Percentiles rank a stretch among this genome's conserved stretches.
Conservation (phyloP, 1,140 invertebrate genomes). For the Neodiprion lecontei region DNA sequence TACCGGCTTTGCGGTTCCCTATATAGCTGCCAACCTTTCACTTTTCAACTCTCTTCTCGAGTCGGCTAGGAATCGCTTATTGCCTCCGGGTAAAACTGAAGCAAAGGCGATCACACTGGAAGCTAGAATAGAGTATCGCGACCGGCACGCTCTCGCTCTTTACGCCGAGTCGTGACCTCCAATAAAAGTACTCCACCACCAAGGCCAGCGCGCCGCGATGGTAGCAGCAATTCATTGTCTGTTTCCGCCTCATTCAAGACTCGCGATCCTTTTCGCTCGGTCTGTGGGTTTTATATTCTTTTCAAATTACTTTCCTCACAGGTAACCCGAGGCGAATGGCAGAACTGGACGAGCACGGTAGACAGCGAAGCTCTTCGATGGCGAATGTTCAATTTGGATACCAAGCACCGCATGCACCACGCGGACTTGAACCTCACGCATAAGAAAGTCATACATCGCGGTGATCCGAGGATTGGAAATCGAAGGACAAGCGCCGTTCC, state of each 20-base stretch:
- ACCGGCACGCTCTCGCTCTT: too few relatives aligned
- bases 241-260: constrained; percentile 2
- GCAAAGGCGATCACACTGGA: not conserved
- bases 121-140: not conserved
- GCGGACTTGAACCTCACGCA: not conserved
- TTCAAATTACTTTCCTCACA: not conserved
- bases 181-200: not conserved
- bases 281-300: not conserved
- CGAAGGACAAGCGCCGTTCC: not conserved
- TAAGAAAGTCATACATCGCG: not conserved
- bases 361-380: constrained; percentile 36
- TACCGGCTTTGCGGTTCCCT: not conserved
- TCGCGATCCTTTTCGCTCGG: not conserved
- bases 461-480: not conserved
- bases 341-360: constrained; percentile 41
- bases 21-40: not conserved
- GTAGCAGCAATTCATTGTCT: constrained; percentile 1
- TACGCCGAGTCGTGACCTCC: not conserved
- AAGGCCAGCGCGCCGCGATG: not conserved
- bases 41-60: not conserved
- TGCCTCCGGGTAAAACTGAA: not conserved
- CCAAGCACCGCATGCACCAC: constrained; percentile 36
- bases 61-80: not conserved
- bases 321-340: constrained; percentile 36
- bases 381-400: constrained; percentile 39